Evolutionary conservation across 1,140 invertebrate species (phyloP), one percentile per base, ranked within the genome.

Genomic region (Drosophila triauraria): DNA sequence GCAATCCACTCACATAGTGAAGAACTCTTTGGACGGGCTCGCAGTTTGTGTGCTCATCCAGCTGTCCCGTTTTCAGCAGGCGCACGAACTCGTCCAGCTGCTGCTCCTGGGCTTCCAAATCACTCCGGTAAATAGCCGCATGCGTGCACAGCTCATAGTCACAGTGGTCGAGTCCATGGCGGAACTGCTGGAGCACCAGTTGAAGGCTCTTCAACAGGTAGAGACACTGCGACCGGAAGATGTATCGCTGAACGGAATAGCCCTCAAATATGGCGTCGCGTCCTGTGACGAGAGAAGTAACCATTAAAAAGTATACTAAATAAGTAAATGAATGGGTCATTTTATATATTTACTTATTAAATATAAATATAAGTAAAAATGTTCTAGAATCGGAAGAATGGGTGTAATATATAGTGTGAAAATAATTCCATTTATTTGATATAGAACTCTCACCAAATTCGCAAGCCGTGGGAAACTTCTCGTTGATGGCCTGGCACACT

Each of bases 11-110:
- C 82, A 99, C 97, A 91, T 98, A 98, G n/a, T 93, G 93, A 50
- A 97, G 95, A 63, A 96, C 96, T 70, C 97, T 97, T 85, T 98
- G 97, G 44, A 99, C 94, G 2, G 95, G 94, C 92, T 99, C 97
- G 58, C 97, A 94, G 2, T 96, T 95, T 38, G 97, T 95, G 93
- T 98, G 99, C 93, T 99, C 98, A 93, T 99, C 98, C 30, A 99
- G 93, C 93, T 96, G 96, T 92, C 97, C 97, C 51, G 96, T 95
- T 92, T 97, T 97, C 0, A 99, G 94, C 7, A 99, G 93, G 50
- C 99, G 97, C 50, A 99, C 96, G 78, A 97, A 96, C 32, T 95
- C 95, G 92, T 99, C 98, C 2, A 99, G 91, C 12, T 96, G 95
- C 87, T 97, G 97, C 92, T 99, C 98, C 93, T 99, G 98, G 3